Base-by-base conservation (phyloP, 2,113 vertebrate genomes). In the Promerops cafer region DNA sequence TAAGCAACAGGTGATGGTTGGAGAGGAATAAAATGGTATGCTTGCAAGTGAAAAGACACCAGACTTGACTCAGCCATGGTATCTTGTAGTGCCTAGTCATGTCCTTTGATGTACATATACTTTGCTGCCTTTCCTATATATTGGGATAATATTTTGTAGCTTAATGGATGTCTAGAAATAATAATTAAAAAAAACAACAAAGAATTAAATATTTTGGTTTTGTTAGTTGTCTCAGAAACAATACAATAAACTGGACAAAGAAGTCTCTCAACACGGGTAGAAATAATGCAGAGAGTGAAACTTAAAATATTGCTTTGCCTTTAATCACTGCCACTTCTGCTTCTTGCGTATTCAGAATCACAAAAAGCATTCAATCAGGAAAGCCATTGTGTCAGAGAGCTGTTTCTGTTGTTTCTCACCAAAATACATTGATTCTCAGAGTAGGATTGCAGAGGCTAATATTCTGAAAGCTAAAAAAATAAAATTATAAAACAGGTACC, bases 401-500 rank as follows among this genome's bases (percentile, higher is more conserved):
- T 37, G 10, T 68, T 94, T 84, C 35, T 81, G 13, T 68, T 68
- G 4, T 18, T 77, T 50, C n/a, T 72, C 11, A 56, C 9, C 53
- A 59, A 79, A 82, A 28, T 8, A 42, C 10, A 54, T 6, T 56
- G 39, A 33, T 16, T 57, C 3, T 78, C 49, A 61, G 28, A 65
- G 60, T 19, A 33, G 18, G 6, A 49, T 18, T 65, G 6, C 16
- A 69, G 11, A 49, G 12, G 16, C 3, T 66, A 87, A 72, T 37
- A 88, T 40, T 50, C 53, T 64, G n/a, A 90, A 82, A 70, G 13
- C 2, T 24, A 18, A 39, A 39, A 77, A 16, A 33, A 16, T 5
- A 31, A 6, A n/a, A 3, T 17, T 39, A 6, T 60, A 16, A 66
- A 77, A 2, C 8, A 76, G 78, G 39, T 97, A 99, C 99, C 99